Base-by-base conservation (phyloP, 1,140 invertebrate genomes). In the Drosophila nigromelanica region DNA sequence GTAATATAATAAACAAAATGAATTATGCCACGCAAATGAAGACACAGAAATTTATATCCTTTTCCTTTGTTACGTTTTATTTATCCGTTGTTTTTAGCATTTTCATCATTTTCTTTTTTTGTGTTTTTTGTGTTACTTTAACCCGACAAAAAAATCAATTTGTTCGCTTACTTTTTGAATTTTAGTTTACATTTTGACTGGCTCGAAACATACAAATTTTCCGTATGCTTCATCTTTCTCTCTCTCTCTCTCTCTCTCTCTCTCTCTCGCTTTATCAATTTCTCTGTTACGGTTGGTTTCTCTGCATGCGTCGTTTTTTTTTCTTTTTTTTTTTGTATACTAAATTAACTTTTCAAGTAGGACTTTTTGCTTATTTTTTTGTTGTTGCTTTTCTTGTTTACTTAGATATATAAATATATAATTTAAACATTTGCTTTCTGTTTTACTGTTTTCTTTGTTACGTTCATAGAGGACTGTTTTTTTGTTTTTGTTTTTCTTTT, bases 321-420 rank as follows among this genome's bases (percentile, higher is more conserved):
- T 54, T 40, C 14, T 76, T 12, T 14, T n/a, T 54, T 40, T n/a
- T 76, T 78, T 18, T 18, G 18, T 86, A 78, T 27, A 78, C 72
- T 82, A 86, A 86, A 85, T 73, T 86, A 87, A 73, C 83, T 89
- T 87, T 87, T 89, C 80, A 83, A 89, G 78, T 87, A 89, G 83
- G 83, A 89, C 69, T 80, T 73, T 60, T 80, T 76, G 37, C 50
- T 63, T 66, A 43, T 59, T 45, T 67, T 52, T 62, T 21, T 50
- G 50, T 75, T 69, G 24, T 73, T 45, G 75, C 55, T 51, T 42
- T 54, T 42, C 15, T 70, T 33, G 62, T 51, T 87, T 54, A 47
- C 79, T 87, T 89, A 83, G 40, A 77, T 69, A 85, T 89, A 83
- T 89, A 89, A 74, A 89, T 86, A 80, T 83, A 85, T 82, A 64